Base-by-base conservation (phyloP, 2,113 vertebrate species). In the Mirza zaza region DNA sequence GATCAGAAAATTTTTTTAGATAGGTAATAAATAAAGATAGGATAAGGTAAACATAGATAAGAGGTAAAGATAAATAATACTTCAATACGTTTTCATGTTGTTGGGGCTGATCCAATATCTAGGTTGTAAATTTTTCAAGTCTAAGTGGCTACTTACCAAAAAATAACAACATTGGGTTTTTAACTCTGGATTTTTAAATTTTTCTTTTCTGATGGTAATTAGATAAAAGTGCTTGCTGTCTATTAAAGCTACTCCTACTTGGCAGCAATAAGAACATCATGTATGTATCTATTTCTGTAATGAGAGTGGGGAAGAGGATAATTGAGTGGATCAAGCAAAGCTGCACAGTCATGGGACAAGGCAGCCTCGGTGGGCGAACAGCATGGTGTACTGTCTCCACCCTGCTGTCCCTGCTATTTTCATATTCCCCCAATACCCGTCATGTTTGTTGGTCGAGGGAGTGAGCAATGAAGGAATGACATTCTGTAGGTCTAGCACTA, bases 211-310 rank as follows among this genome's bases (percentile, higher is more conserved):
- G 91, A 90, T 52, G 45, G 17, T 13, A 90, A 92, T 87, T 57
- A 84, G 9, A 84, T 90, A 65, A 83, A 91, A 87, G 1, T 70
- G 73, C 59, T 92, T 95, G 10, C 32, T 91, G 11, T 65, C 25
- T 73, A 27, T 55, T 82, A 89, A 59, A 21, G 8, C 32, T 17
- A 39, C 36, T 70, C 6, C 8, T 48, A 21, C 21, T 48, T 81
- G 39, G 3, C 96, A 36, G 7, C 23, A 92, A 67, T 88, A 45
- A 87, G 10, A 79, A 42, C 6, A 75, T 71, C 77, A 63, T 76
- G 50, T 89, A 39, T 87, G 5, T 39, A 32, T 75, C 57, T 73
- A 70, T 75, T 97, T 97, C 39, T 91, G 5, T 81, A 81, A 76
- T 34, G 34, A 36, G 68, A 61, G 12, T 12, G 20, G 27, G 21